Percentiles rank a stretch among this genome's conserved stretches.
Evolutionary conservation across 2,888 invertebrate genomes (phyloP).

Genomic region (Athetis lepigone): DNA sequence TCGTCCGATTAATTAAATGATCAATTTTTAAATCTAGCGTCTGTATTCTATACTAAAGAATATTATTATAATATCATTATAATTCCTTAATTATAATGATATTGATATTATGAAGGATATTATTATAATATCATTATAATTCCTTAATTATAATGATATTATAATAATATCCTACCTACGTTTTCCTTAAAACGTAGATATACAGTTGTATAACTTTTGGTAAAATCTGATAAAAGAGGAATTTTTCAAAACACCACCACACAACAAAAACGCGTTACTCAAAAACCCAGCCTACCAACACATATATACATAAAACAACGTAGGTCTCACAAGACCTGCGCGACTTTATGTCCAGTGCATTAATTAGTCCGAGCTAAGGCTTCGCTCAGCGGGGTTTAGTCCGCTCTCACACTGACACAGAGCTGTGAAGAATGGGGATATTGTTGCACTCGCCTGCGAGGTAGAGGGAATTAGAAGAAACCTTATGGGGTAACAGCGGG

Average conservation of each 20-base stretch:
- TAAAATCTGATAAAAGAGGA: neutral
- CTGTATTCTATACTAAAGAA: too few relatives aligned
- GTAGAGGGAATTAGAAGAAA: constrained; percentile 28
- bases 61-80: too few relatives aligned
- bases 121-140: too few relatives aligned
- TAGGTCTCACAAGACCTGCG: constrained; percentile 12
- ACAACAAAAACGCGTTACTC: neutral
- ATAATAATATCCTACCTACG: too few relatives aligned
- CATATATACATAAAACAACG: constrained; percentile 29
- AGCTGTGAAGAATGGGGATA: constrained; percentile 44
- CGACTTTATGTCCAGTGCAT: constrained; percentile 37
- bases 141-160: too few relatives aligned
- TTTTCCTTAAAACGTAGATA: too few relatives aligned
- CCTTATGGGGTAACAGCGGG: neutral
- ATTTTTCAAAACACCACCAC: neutral
- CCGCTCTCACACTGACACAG: constrained; percentile 4
- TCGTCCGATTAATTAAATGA: too few relatives aligned
- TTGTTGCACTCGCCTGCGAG: constrained; percentile 27
- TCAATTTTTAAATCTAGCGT: too few relatives aligned
- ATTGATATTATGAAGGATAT: too few relatives aligned
- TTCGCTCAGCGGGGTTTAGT: constrained; percentile 55
- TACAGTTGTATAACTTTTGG: too few relatives aligned
- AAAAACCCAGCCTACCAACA: neutral
- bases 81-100: too few relatives aligned
- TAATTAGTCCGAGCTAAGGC: constrained; percentile 57